Percentiles rank a stretch among this genome's conserved stretches.
phyloP scores from a whole-genome alignment of 2,888 invertebrate species.

The Acrobasis suavella region DNA sequence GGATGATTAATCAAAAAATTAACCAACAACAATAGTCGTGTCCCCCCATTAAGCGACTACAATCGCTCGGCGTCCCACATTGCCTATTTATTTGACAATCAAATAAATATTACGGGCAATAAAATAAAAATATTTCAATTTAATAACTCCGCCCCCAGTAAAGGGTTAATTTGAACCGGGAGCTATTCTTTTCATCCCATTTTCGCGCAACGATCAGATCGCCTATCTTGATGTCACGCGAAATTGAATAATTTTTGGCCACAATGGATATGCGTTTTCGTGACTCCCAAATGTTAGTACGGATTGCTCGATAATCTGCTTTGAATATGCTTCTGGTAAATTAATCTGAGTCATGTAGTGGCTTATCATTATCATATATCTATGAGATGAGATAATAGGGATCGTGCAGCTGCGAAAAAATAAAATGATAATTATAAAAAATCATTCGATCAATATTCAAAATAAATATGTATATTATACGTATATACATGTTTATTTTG shows the following conservation, averaged over 20 bases:
- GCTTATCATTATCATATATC: constrained; percentile 25
- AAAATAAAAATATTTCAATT: constrained; percentile 82
- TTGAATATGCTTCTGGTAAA: constrained; percentile 40
- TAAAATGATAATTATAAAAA: neutral
- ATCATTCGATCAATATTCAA: too few relatives aligned
- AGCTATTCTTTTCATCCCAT: constrained; percentile 51
- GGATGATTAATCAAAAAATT: constrained; percentile 82
- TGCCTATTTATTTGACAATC: constrained; percentile 80
- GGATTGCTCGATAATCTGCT: constrained; percentile 41
- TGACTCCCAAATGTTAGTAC: constrained; percentile 45
- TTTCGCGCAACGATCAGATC: constrained; percentile 67
- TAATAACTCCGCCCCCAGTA: constrained; percentile 69
- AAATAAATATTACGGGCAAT: constrained; percentile 81
- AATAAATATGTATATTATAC: too few relatives aligned
- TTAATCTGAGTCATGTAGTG: constrained; percentile 39
- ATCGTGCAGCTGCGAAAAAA: constrained; percentile 12
- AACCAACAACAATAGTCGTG: constrained; percentile 73
- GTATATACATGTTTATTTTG: too few relatives aligned
- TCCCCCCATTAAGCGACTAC: constrained; percentile 73
- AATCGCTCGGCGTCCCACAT: constrained; percentile 78
- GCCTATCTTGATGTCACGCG: constrained; percentile 75
- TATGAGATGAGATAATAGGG: constrained; percentile 16
- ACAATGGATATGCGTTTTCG: constrained; percentile 50
- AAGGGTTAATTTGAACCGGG: constrained; percentile 64
- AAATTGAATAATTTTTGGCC: constrained; percentile 72